Base-by-base conservation (phyloP, 1,140 invertebrate species). In the Teleogryllus occipitalis region DNA sequence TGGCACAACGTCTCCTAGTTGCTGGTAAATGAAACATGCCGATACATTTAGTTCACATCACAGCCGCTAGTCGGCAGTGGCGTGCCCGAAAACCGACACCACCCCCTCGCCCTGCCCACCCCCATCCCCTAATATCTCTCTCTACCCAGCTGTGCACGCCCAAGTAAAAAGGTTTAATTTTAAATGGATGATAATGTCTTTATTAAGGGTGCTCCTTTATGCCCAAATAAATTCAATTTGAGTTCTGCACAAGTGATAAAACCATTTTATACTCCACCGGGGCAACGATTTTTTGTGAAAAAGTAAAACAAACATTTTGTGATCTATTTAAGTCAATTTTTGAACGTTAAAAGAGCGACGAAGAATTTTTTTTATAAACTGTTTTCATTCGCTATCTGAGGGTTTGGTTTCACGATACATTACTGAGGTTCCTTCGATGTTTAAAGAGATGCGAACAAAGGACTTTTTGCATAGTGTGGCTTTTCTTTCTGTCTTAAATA, bases 81-180 rank as follows among this genome's bases (percentile, higher is more conserved):
- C 54, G 54, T 65, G 54, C 54, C 18, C 54, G 54, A 18, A 65
- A 18, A 39, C 18, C 54, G 18, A 18, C 54, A 18, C 54, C 54
- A 18, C 1, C 18, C 54, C 54, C 54, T 65, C 54, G 10, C 54
- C 54, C 54, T 65, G 18, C 54, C 18, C 10, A 10, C 54, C 54
- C 18, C 54, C 54, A 14, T 7, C 18, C 54, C 10, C 7, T 1
- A 14, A 65, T 18, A 39, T 39, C 27, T 39, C 27, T 39, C 27
- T 39, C 27, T 39, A 39, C 27, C 27, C 27, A 39, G 27, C 27
- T 39, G 27, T 18, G 54, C 54, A 65, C 54, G 54, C 10, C 54
- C 54, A 65, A 65, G 54, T 65, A 65, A 65, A 65, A 65, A 65
- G 54, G 54, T 65, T 65, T 65, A 65, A 65, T 65, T 65, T 65